Evolutionary conservation across 2,888 invertebrate genomes (phyloP).

Genomic region (Galeruca laticollis): DNA sequence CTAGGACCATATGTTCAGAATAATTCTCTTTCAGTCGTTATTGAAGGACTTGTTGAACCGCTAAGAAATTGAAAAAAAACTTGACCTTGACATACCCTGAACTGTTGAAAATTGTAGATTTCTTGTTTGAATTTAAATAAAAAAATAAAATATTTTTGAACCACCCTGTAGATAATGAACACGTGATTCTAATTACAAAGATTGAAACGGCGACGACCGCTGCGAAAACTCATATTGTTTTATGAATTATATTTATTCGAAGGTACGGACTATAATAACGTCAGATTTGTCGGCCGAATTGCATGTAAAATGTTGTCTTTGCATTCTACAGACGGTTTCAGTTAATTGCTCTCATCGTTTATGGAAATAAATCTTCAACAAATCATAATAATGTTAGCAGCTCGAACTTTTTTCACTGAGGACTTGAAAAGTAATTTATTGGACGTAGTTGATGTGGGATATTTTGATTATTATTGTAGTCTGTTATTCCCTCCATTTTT

Average conservation of each 20-base stretch:
- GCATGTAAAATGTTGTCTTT: slow-evolving; percentile 48
- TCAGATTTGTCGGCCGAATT: slow-evolving; percentile 44
- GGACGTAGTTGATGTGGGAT: not conserved
- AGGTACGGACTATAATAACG: slow-evolving; percentile 46
- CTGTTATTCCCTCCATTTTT: too few species aligned
- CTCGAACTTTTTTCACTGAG: not conserved
- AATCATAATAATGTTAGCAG: not conserved
- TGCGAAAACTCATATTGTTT: slow-evolving; percentile 45
- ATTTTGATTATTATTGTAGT: too few species aligned
- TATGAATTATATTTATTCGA: slow-evolving; percentile 45
- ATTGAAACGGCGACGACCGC: slow-evolving; percentile 40
- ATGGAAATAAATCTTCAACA: not conserved
- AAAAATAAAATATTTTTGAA: too few species aligned
- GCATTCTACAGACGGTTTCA: slow-evolving; percentile 39
- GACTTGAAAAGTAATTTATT: not conserved
- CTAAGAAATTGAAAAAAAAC: too few species aligned
- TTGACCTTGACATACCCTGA: too few species aligned
- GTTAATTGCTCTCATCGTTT: slow-evolving; percentile 39
- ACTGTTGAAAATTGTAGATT: too few species aligned
- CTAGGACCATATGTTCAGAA: too few species aligned
- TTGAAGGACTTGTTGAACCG: too few species aligned
- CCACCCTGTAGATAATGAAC: slow-evolving; percentile 32
- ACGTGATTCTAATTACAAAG: slow-evolving; percentile 42
- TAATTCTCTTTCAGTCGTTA: too few species aligned
- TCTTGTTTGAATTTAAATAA: too few species aligned